A percentile compares a stretch with the other conserved stretches of the same genome.
Conservation (phyloP, 2,113 vertebrate species). For the Clarias magur region DNA sequence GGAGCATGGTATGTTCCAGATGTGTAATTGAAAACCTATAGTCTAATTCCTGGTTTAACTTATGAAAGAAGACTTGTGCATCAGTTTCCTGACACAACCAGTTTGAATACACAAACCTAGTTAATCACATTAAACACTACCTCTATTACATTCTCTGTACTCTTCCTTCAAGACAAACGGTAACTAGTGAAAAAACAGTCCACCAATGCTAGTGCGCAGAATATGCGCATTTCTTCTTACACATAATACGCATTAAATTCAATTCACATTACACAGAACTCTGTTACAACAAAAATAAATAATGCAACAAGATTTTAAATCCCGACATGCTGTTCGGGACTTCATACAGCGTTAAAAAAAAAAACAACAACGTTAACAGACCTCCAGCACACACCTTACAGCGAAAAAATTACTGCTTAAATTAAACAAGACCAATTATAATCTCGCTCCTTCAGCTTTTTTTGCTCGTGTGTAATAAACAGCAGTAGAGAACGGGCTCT, state of each 20-base stretch:
- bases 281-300: too few relatives aligned
- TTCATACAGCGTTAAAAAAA: background rate
- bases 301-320: background rate
- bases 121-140: background rate
- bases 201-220: fast-evolving
- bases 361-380: background rate
- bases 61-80: background rate
- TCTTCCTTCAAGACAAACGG: background rate
- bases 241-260: background rate
- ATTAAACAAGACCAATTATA: background rate
- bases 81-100: background rate
- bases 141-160: too few relatives aligned
- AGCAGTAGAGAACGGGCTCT: background rate
- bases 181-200: background rate
- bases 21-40: background rate
- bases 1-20: too few relatives aligned
- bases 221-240: background rate
- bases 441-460: background rate
- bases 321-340: background rate
- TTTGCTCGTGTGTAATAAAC: too few relatives aligned
- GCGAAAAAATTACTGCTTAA: too few relatives aligned
- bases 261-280: background rate
- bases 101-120: background rate
- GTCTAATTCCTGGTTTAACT: background rate
- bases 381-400: background rate